Base-by-base conservation (phyloP, 1,140 invertebrate genomes). In the Hyposmocoma kahamanoa region DNA sequence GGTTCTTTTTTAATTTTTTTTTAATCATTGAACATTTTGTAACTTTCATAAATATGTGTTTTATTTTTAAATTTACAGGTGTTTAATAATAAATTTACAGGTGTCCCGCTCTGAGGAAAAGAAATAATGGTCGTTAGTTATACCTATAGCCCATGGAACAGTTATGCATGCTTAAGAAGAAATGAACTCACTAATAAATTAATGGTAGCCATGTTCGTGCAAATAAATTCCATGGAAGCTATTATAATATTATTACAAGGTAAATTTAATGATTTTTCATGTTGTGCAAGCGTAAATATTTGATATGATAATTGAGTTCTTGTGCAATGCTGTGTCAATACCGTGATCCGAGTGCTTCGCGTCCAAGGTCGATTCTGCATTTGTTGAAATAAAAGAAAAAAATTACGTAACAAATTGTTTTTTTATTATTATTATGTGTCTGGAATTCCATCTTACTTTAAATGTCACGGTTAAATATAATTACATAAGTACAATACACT, bases 251-350 rank as follows among this genome's bases (percentile, higher is more conserved):
- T n/a, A n/a, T 36, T 10, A 36, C 32, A 36, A 36, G 32, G 32
- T 36, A 36, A 36, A 36, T 36, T 36, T 30, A 30, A n/a, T 17
- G 1, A 36, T 34, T 36, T 17, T 36, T 5, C 44, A 50, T 43
- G 44, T 63, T 68, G 62, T 62, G 61, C 49, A 72, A 71, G 42
- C 42, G 43, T 74, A 54, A 59, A 73, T 68, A 60, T 56, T 64
- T 73, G 46, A 74, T 67, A 38, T 34, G 47, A 66, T 67, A 67
- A 67, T 74, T 56, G 49, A 51, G 47, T 18, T 34, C 55, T 62
- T 62, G 56, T 62, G 55, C 49, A 63, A 63, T 61, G 51, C 30
- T 58, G 53, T 68, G 57, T 54, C 59, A 51, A 59, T 56, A 39
- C 20, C 50, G 51, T 38, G 52, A 24, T 36, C n/a, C 46, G 22